phyloP scores from a whole-genome alignment of 2,113 vertebrate genomes.

The Engystomops pustulosus region DNA sequence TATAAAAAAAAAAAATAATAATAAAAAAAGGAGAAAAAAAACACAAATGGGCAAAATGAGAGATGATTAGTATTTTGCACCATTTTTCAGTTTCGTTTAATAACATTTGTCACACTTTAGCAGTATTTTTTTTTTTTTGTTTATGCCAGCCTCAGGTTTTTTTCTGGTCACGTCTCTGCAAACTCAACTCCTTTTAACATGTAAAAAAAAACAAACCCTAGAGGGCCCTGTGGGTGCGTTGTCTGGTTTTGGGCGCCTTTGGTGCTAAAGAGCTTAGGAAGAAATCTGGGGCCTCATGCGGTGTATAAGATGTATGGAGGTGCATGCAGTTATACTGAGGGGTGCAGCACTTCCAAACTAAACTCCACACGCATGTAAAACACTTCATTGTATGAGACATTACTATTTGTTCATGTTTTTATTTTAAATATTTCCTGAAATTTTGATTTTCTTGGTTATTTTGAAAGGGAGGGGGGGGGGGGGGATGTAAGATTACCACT shows the following conservation, averaged over 20 bases:
- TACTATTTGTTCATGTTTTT: constrained; percentile 65
- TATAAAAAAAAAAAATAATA: constrained; percentile 82
- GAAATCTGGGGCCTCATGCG: constrained; percentile 70
- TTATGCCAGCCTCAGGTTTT: constrained; percentile 76
- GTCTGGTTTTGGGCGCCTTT: constrained; percentile 31
- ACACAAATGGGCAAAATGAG: constrained; percentile 74
- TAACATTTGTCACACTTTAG: constrained; percentile 79
- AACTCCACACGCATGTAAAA: constrained; percentile 70
- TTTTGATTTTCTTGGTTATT: constrained; percentile 37
- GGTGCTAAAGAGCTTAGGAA: constrained; percentile 66
- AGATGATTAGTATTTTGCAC: constrained; percentile 83
- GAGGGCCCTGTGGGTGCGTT: constrained; percentile 33
- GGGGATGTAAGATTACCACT: constrained; percentile 34
- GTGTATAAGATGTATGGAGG: constrained; percentile 70
- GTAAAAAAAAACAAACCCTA: too few relatives aligned
- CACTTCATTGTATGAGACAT: constrained; percentile 75
- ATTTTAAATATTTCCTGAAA: too few relatives aligned
- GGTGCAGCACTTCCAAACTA: constrained; percentile 70
- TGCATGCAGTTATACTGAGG: constrained; percentile 71
- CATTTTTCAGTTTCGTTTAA: constrained; percentile 81
- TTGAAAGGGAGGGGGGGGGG: too few relatives aligned
- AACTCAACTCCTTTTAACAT: constrained; percentile 68
- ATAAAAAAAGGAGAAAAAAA: constrained; percentile 69
- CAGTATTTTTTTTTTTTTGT: constrained; percentile 71
- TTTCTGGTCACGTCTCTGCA: constrained; percentile 70